Conservation (phyloP, 2,113 vertebrate species). For the Mobula birostris region DNA sequence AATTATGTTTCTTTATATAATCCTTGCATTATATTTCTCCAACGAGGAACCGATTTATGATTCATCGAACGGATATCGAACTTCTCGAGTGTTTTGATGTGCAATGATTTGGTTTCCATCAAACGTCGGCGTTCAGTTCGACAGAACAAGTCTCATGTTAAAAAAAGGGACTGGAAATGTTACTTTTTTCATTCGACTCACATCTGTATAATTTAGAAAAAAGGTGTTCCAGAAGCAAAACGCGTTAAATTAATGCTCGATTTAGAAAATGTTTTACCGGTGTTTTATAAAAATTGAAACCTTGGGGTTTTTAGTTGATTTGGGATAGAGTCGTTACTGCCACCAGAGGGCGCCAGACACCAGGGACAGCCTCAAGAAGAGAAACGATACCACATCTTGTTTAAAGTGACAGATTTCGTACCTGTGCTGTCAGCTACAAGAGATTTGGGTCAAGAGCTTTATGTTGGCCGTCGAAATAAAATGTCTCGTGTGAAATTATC, state of each 20-base stretch:
- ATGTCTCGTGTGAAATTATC: conserved; percentile 6
- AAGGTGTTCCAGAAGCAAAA: neutral
- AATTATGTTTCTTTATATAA: no score
- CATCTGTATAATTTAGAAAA: neutral
- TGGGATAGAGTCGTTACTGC: neutral
- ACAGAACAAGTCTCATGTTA: neutral
- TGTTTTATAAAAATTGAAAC: neutral
- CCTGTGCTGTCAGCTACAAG: neutral
- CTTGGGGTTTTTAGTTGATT: neutral
- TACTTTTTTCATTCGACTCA: neutral
- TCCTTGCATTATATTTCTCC: neutral
- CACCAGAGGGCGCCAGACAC: conserved; percentile 9
- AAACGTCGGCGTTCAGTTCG: neutral
- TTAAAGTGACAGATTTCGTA: neutral
- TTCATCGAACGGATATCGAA: neutral
- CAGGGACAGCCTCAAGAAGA: neutral
- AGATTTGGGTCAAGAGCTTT: conserved; percentile 22
- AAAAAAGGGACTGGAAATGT: neutral
- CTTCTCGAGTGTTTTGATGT: neutral
- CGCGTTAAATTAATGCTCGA: neutral
- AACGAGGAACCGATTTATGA: neutral
- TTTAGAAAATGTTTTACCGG: neutral
- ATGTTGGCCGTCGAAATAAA: neutral
- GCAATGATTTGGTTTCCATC: no score
- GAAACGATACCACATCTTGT: neutral